Conservation (phyloP, 2,888 invertebrate species). For the Hartigia nigra region DNA sequence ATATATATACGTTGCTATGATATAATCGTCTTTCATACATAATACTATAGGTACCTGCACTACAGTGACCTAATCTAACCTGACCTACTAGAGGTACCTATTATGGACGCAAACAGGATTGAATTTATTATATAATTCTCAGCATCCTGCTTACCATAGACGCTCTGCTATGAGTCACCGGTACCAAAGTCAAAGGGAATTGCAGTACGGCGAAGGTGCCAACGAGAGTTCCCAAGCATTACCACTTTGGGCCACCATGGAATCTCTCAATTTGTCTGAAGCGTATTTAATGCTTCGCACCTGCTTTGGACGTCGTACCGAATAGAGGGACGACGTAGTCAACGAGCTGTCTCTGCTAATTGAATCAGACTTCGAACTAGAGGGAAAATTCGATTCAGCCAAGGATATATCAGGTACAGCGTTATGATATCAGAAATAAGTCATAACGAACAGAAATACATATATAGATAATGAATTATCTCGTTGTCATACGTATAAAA, state of each 20-base stretch:
- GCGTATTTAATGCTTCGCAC: background rate
- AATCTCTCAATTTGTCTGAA: background rate
- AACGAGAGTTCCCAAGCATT: background rate
- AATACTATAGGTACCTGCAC: background rate
- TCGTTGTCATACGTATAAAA: background rate
- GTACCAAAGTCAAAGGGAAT: background rate
- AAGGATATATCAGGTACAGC: background rate
- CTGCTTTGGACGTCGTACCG: background rate
- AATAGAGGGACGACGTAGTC: background rate
- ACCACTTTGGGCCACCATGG: background rate
- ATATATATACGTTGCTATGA: slow-evolving; percentile 3
- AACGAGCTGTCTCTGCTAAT: background rate
- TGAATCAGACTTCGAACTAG: background rate
- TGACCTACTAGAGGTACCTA: background rate
- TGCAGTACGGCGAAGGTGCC: background rate
- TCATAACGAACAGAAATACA: background rate
- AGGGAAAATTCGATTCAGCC: background rate
- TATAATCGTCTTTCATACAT: background rate
- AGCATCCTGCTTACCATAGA: background rate
- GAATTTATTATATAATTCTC: background rate
- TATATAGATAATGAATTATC: background rate
- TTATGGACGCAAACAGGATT: background rate
- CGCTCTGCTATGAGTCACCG: background rate
- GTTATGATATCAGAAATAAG: background rate
- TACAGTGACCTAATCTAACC: too few species aligned